phyloP scores from a whole-genome alignment of 2,797 vertebrate species.

The Propithecus perrieri region DNA sequence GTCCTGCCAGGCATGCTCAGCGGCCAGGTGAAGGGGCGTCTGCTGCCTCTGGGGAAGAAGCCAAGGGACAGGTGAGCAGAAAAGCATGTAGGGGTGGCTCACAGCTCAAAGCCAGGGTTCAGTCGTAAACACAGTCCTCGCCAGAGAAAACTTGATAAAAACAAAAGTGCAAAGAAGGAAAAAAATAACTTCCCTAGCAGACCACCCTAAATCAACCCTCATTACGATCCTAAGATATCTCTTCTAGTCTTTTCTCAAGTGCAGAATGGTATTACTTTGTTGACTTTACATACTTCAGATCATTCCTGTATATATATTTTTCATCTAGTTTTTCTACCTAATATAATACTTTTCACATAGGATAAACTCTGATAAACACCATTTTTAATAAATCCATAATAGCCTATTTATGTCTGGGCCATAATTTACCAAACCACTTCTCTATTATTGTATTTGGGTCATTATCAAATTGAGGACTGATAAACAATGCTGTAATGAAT shows the following conservation, averaged over 20 bases:
- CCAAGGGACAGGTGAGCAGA: background rate
- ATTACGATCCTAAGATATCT: background rate
- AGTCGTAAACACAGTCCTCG: background rate
- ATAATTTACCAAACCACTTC: background rate
- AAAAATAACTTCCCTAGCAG: background rate
- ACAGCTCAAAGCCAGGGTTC: background rate
- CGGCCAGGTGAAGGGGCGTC: conserved; percentile 91
- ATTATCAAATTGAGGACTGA: background rate
- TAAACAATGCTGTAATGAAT: background rate
- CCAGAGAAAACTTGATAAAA: background rate
- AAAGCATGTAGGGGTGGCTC: background rate
- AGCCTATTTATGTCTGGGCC: background rate
- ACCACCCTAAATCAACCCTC: background rate
- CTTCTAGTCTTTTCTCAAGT: background rate
- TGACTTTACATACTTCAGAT: conserved; percentile 13
- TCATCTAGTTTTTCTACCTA: background rate
- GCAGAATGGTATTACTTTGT: background rate
- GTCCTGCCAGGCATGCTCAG: conserved; percentile 90
- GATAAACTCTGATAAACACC: background rate
- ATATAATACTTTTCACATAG: background rate
- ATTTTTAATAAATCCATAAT: background rate
- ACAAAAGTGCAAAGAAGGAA: background rate
- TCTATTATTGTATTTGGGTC: background rate
- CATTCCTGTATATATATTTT: background rate
- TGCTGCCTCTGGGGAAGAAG: conserved; percentile 89